Conservation (phyloP, 2,113 vertebrate species). For the Reinhardtius hippoglossoides region DNA sequence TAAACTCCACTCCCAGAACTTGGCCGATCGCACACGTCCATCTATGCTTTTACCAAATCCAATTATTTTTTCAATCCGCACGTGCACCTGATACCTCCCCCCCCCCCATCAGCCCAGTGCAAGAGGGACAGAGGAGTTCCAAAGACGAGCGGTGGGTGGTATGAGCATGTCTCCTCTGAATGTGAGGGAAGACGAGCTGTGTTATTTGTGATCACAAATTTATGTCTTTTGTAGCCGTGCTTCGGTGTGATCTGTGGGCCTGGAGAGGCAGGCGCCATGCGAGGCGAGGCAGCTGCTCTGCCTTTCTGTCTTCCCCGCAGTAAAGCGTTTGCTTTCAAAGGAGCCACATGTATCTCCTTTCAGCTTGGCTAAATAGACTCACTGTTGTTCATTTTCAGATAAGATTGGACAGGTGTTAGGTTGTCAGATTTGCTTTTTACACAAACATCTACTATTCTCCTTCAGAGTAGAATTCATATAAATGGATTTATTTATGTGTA, state of each 20-base stretch:
- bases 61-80: constrained; percentile 76
- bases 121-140: constrained; percentile 38
- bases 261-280: constrained; percentile 44
- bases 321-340: constrained; percentile 64
- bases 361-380: constrained; percentile 56
- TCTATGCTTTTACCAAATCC: constrained; percentile 67
- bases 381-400: constrained; percentile 53
- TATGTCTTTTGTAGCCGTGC: constrained; percentile 56
- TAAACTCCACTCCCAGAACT: constrained; percentile 58
- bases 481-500: constrained; percentile 1
- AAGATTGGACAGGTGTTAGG: constrained; percentile 64
- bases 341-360: constrained; percentile 63
- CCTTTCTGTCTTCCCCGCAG: constrained; percentile 54
- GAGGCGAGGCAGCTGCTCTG: constrained; percentile 63
- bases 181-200: constrained; percentile 31
- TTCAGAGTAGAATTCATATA: constrained; percentile 24
- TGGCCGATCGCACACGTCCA: constrained; percentile 57
- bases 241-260: constrained; percentile 52
- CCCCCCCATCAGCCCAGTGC: constrained; percentile 36
- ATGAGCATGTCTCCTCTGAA: constrained; percentile 40
- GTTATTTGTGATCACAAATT: constrained; percentile 69
- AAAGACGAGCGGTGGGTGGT: constrained; percentile 41
- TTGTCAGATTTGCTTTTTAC: constrained; percentile 29
- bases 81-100: constrained; percentile 59
- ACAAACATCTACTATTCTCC: constrained; percentile 40